phyloP scores from a whole-genome alignment of 2,113 vertebrate species.

The Xyrauchen texanus region DNA sequence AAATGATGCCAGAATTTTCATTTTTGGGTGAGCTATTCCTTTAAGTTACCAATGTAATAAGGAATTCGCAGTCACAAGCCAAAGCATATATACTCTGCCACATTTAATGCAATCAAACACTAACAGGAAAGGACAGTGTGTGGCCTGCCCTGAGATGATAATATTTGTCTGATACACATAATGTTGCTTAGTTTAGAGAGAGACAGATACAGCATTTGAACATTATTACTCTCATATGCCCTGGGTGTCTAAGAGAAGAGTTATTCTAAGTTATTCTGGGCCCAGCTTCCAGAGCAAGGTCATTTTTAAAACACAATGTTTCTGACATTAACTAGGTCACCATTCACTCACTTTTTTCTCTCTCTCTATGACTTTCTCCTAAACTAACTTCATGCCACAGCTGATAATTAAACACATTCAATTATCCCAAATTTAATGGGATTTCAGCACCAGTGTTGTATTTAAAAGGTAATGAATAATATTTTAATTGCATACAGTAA shows the following conservation, averaged over 20 bases:
- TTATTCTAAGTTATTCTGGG: conserved; percentile 71
- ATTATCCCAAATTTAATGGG: conserved; percentile 85
- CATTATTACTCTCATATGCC: conserved; percentile 52
- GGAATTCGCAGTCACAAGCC: not conserved
- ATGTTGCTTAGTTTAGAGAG: conserved; percentile 30
- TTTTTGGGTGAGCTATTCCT: no score
- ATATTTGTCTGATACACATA: conserved; percentile 1
- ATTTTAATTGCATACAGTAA: conserved; percentile 82
- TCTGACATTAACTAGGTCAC: conserved; percentile 78
- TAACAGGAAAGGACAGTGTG: not conserved
- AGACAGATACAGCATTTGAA: conserved; percentile 41
- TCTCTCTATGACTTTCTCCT: conserved; percentile 66
- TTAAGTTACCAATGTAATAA: no score
- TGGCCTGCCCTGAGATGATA: conserved; percentile 4
- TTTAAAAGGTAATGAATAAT: conserved; percentile 86
- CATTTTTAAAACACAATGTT: conserved; percentile 82
- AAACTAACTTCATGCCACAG: conserved; percentile 71
- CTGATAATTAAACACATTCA: conserved; percentile 84
- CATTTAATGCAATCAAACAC: not conserved
- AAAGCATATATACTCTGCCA: conserved; percentile 8
- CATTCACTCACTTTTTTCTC: conserved; percentile 57
- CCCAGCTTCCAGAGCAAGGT: conserved; percentile 76
- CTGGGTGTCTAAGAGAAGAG: conserved; percentile 63
- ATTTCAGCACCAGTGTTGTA: conserved; percentile 79
- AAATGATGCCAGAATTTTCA: no score